phyloP scores from a whole-genome alignment of 1,140 invertebrate species.

The Tetranychus cinnabarinus region DNA sequence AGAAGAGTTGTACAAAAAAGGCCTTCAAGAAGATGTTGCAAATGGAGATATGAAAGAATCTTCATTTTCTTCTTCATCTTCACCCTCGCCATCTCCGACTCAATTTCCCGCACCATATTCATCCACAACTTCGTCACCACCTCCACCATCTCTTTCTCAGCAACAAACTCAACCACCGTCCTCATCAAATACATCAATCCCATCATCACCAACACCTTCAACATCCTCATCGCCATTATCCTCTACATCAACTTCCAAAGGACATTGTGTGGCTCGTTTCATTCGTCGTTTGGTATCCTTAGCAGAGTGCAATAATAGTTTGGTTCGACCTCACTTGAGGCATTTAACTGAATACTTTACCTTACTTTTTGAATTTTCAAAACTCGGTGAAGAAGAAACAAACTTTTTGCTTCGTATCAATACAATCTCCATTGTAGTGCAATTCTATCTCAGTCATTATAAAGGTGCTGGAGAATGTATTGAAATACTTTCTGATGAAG shows the following conservation, averaged over 20 bases:
- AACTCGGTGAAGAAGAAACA: slow-evolving; percentile 78
- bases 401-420: slow-evolving; percentile 60
- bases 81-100: not conserved
- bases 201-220: too few species aligned
- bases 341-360: slow-evolving; percentile 78
- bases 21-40: slow-evolving; percentile 10
- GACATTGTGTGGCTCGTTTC: slow-evolving; percentile 72
- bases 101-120: not conserved
- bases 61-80: too few species aligned
- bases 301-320: slow-evolving; percentile 26
- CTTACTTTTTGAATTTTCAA: slow-evolving; percentile 71
- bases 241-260: slow-evolving; percentile 22
- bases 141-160: not conserved
- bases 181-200: not conserved
- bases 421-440: slow-evolving; percentile 64
- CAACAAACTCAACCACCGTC: not conserved
- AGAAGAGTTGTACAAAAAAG: slow-evolving; percentile 36
- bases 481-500: slow-evolving; percentile 32
- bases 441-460: slow-evolving; percentile 68
- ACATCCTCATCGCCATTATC: not conserved
- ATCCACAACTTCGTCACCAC: too few species aligned
- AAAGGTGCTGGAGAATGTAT: slow-evolving; percentile 16
- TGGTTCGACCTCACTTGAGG: slow-evolving; percentile 51
- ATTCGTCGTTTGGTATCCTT: slow-evolving; percentile 64
- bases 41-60: not conserved